These are phyloP conservation scores for Dimorphilus gyrociliatus DNA, from an alignment of 2,888 invertebrate species.

Conservation along the genomic window DNA sequence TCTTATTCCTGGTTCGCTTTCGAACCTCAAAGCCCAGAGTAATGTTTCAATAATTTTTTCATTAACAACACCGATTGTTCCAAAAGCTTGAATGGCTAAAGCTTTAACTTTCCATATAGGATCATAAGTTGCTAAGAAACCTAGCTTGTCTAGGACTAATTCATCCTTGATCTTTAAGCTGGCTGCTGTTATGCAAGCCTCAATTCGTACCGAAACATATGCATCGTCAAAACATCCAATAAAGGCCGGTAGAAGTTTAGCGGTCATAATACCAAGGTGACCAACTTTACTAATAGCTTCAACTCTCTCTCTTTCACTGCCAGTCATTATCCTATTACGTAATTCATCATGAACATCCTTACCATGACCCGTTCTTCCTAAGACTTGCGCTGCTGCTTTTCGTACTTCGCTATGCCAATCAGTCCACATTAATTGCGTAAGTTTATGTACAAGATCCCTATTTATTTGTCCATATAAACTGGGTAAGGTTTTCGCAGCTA, in stretches of 20 bases:
- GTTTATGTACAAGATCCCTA: slow-evolving; percentile 30
- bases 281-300: slow-evolving; percentile 34
- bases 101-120: slow-evolving; percentile 37
- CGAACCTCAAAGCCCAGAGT: slow-evolving; percentile 34
- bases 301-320: slow-evolving; percentile 21
- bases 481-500: slow-evolving; percentile 33
- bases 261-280: slow-evolving; percentile 37
- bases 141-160: slow-evolving; percentile 21
- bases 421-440: slow-evolving; percentile 36
- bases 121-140: slow-evolving; percentile 31
- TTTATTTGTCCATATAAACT: slow-evolving; percentile 29
- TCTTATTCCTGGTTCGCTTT: slow-evolving; percentile 26
- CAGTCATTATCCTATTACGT: slow-evolving; percentile 16
- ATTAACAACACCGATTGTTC: slow-evolving; percentile 22
- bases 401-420: slow-evolving; percentile 34
- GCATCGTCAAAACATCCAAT: slow-evolving; percentile 32
- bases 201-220: slow-evolving; percentile 30
- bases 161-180: slow-evolving; percentile 28
- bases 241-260: slow-evolving; percentile 31
- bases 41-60: slow-evolving; percentile 23
- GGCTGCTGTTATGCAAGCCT: slow-evolving; percentile 29
- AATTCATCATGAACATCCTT: slow-evolving; percentile 34
- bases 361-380: slow-evolving; percentile 35
- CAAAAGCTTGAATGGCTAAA: slow-evolving; percentile 34
- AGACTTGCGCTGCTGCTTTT: slow-evolving; percentile 31